phyloP scores from a whole-genome alignment of 1,140 invertebrate genomes.

The Hestina assimilis region DNA sequence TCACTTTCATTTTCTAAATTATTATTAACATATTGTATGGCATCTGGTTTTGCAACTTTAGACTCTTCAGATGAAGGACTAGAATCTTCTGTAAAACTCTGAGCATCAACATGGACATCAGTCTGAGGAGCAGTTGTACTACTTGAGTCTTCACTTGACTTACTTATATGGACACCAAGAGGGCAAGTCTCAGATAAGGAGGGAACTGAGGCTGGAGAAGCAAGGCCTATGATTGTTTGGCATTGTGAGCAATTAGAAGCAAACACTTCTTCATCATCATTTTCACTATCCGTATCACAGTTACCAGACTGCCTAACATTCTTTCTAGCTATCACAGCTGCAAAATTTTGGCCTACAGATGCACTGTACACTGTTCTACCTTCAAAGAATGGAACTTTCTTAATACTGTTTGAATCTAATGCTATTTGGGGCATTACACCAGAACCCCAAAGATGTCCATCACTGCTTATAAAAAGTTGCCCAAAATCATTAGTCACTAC shows the following conservation, averaged over 20 bases:
- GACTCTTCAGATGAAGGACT: conserved; percentile 77
- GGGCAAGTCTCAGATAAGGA: conserved; percentile 75
- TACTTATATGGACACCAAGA: conserved; percentile 71
- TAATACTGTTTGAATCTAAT: conserved; percentile 80
- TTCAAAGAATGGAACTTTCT: conserved; percentile 84
- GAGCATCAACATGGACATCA: conserved; percentile 69
- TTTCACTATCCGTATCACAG: conserved; percentile 81
- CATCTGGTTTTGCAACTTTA: conserved; percentile 62
- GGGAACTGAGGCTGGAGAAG: conserved; percentile 76
- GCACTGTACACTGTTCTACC: conserved; percentile 82
- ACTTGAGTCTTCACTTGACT: conserved; percentile 78
- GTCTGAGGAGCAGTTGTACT: conserved; percentile 74
- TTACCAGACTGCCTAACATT: conserved; percentile 74
- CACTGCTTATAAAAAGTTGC: conserved; percentile 82
- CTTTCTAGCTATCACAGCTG: conserved; percentile 83
- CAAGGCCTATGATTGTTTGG: conserved; percentile 75
- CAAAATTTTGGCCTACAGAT: conserved; percentile 84
- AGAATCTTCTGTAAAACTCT: conserved; percentile 79
- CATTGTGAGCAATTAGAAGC: conserved; percentile 82
- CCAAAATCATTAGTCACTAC: conserved; percentile 81
- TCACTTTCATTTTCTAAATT: conserved; percentile 40
- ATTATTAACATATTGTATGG: conserved; percentile 38
- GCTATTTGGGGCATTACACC: conserved; percentile 85
- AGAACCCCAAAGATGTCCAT: conserved; percentile 86
- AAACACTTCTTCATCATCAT: conserved; percentile 83